A percentile compares a stretch with the other conserved stretches of the same genome.
These are phyloP conservation scores for Dendrocincla fuliginosa DNA, from an alignment of 2,797 vertebrate species.

Conservation along the genomic window DNA sequence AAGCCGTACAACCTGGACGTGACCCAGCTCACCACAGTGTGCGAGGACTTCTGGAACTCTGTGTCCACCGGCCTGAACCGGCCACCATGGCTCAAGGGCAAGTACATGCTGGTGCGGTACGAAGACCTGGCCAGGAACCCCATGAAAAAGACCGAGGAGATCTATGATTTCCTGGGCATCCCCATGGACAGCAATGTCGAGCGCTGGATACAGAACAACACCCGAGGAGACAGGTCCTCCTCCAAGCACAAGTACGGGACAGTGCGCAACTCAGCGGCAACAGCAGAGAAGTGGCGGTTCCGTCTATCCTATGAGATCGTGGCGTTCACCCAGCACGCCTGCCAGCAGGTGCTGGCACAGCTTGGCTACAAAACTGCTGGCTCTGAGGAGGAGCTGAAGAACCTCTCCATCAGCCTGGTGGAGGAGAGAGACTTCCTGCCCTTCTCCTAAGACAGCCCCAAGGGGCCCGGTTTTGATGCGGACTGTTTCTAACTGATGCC, in stretches of 20 bases:
- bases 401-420: conserved; percentile 88
- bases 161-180: conserved; percentile 90
- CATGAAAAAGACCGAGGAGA: conserved; percentile 90
- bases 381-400: conserved; percentile 89
- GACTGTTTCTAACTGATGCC: conserved; percentile 88
- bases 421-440: conserved; percentile 90
- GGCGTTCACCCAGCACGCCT: conserved; percentile 89
- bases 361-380: conserved; percentile 87
- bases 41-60: conserved; percentile 91
- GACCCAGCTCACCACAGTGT: conserved; percentile 90
- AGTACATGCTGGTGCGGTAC: conserved; percentile 94
- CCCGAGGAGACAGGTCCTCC: conserved; percentile 85
- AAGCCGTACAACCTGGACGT: conserved; percentile 90
- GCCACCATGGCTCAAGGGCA: conserved; percentile 90
- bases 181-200: conserved; percentile 87
- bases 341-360: conserved; percentile 86
- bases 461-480: conserved; percentile 80
- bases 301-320: conserved; percentile 93
- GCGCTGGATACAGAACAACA: conserved; percentile 93
- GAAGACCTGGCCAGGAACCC: conserved; percentile 93
- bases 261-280: conserved; percentile 89
- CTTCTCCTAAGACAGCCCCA: conserved; percentile 85
- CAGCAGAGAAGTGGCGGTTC: conserved; percentile 92
- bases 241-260: conserved; percentile 94
- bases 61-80: conserved; percentile 87